phyloP scores from a whole-genome alignment of 2,888 invertebrate species.

The Proisotoma minuta region DNA sequence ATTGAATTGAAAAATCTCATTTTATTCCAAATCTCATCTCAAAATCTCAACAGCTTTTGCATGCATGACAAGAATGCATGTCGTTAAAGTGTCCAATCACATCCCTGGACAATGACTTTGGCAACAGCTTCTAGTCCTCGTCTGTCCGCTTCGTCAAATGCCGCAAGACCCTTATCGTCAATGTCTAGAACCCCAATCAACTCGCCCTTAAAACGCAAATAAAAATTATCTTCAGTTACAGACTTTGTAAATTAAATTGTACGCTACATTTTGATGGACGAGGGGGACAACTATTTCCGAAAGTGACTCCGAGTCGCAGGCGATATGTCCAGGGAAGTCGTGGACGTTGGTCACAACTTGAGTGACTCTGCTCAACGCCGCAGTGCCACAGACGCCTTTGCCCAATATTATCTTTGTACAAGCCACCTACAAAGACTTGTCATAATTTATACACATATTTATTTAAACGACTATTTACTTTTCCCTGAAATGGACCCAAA shows the following conservation, averaged over 20 bases:
- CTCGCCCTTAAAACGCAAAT: slow-evolving; percentile 11
- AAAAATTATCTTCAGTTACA: not conserved
- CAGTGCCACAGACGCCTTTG: slow-evolving; percentile 41
- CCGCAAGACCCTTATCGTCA: slow-evolving; percentile 24
- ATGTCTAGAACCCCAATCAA: slow-evolving; percentile 42
- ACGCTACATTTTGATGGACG: not conserved
- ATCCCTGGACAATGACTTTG: slow-evolving; percentile 23
- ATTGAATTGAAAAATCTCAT: no score
- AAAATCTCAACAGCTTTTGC: no score
- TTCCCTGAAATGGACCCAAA: slow-evolving; percentile 45
- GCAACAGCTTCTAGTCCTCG: slow-evolving; percentile 36
- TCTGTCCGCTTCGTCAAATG: slow-evolving; percentile 37
- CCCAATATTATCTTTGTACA: slow-evolving; percentile 43
- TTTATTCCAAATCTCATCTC: no score
- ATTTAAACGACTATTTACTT: slow-evolving; percentile 21
- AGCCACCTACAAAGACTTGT: slow-evolving; percentile 29
- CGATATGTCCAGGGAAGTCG: slow-evolving; percentile 43
- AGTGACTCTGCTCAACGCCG: slow-evolving; percentile 27
- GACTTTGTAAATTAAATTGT: not conserved
- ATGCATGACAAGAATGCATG: no score
- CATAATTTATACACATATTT: not conserved
- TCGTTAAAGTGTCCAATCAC: no score
- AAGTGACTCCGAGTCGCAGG: slow-evolving; percentile 37
- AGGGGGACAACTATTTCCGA: slow-evolving; percentile 44
- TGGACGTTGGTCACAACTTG: slow-evolving; percentile 41